A percentile compares a stretch with the other conserved stretches of the same genome.
phyloP scores from a whole-genome alignment of 2,113 vertebrate species.

The Datnioides undecimradiatus region DNA sequence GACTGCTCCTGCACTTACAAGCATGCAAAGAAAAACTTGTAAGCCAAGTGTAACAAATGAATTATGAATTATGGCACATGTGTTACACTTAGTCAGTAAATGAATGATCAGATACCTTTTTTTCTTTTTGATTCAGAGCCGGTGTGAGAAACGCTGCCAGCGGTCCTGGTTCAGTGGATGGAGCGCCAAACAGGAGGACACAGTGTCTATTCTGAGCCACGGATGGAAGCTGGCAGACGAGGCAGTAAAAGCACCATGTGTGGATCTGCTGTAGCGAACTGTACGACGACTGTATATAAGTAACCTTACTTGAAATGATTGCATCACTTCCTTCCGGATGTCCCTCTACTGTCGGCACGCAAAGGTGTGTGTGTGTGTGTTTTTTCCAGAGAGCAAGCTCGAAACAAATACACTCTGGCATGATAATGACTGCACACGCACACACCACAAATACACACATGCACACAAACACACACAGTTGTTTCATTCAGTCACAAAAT shows the following conservation, averaged over 20 bases:
- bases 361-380: slow-evolving; percentile 72
- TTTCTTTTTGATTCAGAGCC: slow-evolving; percentile 15
- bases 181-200: slow-evolving; percentile 30
- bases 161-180: slow-evolving; percentile 22
- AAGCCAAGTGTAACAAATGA: not conserved
- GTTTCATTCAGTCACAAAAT: slow-evolving; percentile 60
- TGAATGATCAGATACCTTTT: slow-evolving; percentile 30
- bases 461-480: slow-evolving; percentile 1
- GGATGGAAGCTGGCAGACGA: slow-evolving; percentile 29
- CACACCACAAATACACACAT: slow-evolving; percentile 19
- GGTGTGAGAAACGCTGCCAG: slow-evolving; percentile 1
- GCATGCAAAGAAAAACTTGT: not conserved
- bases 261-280: slow-evolving; percentile 60
- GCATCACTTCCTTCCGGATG: slow-evolving; percentile 79
- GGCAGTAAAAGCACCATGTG: slow-evolving; percentile 26
- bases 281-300: slow-evolving; percentile 68
- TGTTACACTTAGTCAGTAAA: not conserved
- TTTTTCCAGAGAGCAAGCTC: slow-evolving; percentile 41
- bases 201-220: slow-evolving; percentile 27
- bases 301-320: slow-evolving; percentile 55
- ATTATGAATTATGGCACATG: not conserved
- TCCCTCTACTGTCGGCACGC: slow-evolving; percentile 37
- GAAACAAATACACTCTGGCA: slow-evolving; percentile 62
- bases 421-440: slow-evolving; percentile 23
- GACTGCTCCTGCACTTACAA: not conserved